Evolutionary conservation across 2,113 vertebrate genomes (phyloP), one percentile per base, ranked within the genome.

Genomic region (Indicator maculatus): DNA sequence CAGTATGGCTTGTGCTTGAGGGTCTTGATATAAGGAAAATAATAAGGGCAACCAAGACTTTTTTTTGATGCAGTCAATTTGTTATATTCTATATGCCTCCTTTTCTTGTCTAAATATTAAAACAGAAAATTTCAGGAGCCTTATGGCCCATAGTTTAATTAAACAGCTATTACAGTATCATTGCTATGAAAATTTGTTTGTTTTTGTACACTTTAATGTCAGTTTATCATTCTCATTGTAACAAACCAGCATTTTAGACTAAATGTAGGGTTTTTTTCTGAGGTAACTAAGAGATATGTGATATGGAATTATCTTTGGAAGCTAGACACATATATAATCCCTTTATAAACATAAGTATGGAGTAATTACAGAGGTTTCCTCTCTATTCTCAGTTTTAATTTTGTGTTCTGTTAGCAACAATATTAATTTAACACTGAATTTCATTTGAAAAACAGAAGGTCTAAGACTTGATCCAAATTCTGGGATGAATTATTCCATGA

Each of bases 401-500:
- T 89, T 47, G 63, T 80, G 24, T 64, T 47, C 4, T 77, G 23
- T 63, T 90, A 61, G 16, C 21, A 80, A 65, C 5, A 24, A 9
- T 21, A 6, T 64, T 26, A 65, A 66, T 60, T 17, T 38, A 50
- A 60, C 47, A 59, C 44, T 52, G 27, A 93, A 87, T 70, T 16
- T 63, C 56, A 96, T 91, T 55, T 59, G 55, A 83, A 92, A 96
- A 91, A 83, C 26, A 87, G 60, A 75, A 92, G 16, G 3, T 28
- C 73, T 67, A 69, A 86, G 44, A 93, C 30, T 79, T 71, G 16
- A 41, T 90, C 41, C 61, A 83, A 88, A 83, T 90, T 94, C 72
- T 91, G 52, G 30, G 21, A 31, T 92, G 66, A 95, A 78, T 96
- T 96, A 89, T 95, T 97, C 45, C 69, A 81, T 82, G 77, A 85